A percentile compares a stretch with the other conserved stretches of the same genome.
Evolutionary conservation across 2,113 vertebrate species (phyloP).

Genomic region (Propithecus coquereli): DNA sequence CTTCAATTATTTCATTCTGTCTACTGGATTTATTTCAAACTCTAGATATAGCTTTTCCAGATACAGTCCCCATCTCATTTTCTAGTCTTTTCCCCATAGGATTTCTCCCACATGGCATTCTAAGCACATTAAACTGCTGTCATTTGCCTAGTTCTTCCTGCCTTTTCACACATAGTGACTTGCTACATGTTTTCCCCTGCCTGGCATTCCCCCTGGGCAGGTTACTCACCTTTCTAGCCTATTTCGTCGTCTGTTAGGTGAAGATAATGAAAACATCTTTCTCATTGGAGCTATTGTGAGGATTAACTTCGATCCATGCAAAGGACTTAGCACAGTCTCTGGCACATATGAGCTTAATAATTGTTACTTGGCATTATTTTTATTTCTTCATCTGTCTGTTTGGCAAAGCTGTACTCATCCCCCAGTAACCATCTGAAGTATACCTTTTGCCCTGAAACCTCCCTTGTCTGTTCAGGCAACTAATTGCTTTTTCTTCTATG

Average conservation of each 20-base stretch:
- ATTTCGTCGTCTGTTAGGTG: background rate
- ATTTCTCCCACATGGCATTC: background rate
- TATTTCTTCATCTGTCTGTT: background rate
- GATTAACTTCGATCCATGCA: background rate
- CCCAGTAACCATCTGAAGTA: background rate
- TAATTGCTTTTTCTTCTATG: background rate
- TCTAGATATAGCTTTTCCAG: background rate
- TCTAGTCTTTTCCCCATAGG: background rate
- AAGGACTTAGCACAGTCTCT: background rate
- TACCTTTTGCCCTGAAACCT: conserved; percentile 14
- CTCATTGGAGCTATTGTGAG: background rate
- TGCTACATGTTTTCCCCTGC: background rate
- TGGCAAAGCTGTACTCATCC: background rate
- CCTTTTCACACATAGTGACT: background rate
- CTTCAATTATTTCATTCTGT: background rate
- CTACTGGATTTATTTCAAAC: conserved; percentile 2
- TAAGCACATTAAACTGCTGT: background rate
- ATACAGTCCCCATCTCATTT: background rate
- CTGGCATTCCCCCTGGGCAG: background rate
- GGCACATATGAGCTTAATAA: background rate
- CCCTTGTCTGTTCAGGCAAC: background rate
- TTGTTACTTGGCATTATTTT: background rate
- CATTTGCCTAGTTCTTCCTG: background rate
- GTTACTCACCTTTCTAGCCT: background rate
- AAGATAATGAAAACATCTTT: conserved; percentile 6